Percentiles rank a stretch among this genome's conserved stretches.
phyloP scores from a whole-genome alignment of 2,888 invertebrate genomes.

The Hyppa rectilinea region DNA sequence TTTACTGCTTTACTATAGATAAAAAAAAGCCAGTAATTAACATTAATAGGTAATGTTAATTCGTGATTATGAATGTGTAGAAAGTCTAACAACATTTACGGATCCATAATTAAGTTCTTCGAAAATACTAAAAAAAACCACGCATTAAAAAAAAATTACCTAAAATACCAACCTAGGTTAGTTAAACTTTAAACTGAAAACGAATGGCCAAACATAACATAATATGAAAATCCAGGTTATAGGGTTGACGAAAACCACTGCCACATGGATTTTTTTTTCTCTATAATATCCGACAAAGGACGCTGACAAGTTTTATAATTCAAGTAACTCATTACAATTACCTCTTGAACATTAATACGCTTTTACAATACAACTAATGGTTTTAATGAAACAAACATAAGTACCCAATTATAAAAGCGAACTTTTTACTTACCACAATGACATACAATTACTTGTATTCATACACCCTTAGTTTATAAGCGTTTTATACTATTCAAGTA shows the following conservation, averaged over 20 bases:
- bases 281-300: constrained; percentile 13
- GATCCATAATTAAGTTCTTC: neutral
- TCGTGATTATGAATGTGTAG: too few relatives aligned
- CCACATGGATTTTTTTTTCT: neutral
- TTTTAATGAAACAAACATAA: constrained; percentile 72
- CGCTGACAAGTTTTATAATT: constrained; percentile 49
- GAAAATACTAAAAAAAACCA: too few relatives aligned
- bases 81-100: neutral
- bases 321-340: constrained; percentile 48
- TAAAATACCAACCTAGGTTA: neutral
- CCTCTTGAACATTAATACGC: constrained; percentile 61
- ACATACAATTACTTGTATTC: constrained; percentile 76
- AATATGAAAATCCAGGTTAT: neutral
- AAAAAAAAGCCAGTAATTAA: neutral
- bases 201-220: neutral
- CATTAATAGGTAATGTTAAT: neutral
- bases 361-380: constrained; percentile 55
- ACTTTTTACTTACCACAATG: constrained; percentile 73
- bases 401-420: constrained; percentile 69
- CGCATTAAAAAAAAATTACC: too few relatives aligned
- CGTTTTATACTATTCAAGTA: constrained; percentile 76
- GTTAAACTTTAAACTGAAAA: neutral
- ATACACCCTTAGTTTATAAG: constrained; percentile 67
- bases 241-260: neutral
- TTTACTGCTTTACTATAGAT: neutral